Evolutionary conservation across 2,888 invertebrate genomes (phyloP).

Genomic region (Eueremaeus valkanovi): DNA sequence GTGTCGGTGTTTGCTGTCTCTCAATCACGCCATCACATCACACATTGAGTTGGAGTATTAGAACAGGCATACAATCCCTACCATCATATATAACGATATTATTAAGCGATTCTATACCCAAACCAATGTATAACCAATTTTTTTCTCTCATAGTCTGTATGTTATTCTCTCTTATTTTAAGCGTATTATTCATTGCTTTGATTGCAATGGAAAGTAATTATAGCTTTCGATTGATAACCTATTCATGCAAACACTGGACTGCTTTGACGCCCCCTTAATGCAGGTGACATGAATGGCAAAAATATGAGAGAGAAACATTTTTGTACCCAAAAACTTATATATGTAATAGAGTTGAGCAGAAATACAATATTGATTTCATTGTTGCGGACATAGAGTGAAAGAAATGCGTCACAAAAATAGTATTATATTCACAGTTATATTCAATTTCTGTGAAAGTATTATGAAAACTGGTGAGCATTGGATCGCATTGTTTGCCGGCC

Average conservation of each 20-base stretch:
- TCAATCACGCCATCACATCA: constrained; percentile 22
- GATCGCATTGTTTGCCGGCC: constrained; percentile 9
- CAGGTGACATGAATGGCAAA: constrained; percentile 27
- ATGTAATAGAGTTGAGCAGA: neutral
- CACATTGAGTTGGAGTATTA: neutral
- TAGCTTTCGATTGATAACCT: constrained; percentile 27
- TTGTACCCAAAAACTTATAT: constrained; percentile 21
- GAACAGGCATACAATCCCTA: constrained; percentile 6
- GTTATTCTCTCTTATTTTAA: constrained; percentile 28
- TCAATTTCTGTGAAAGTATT: constrained; percentile 22
- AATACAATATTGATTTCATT: constrained; percentile 19
- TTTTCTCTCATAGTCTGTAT: neutral
- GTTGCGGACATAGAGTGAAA: neutral
- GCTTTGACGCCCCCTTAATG: constrained; percentile 19
- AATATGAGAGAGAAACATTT: constrained; percentile 11
- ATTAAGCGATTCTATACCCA: constrained; percentile 22
- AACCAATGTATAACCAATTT: neutral
- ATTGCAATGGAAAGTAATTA: constrained; percentile 28
- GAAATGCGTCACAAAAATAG: neutral
- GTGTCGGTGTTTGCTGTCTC: constrained; percentile 17
- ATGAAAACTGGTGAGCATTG: no score
- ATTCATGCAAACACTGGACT: constrained; percentile 9
- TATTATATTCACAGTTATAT: neutral
- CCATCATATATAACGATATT: constrained; percentile 21
- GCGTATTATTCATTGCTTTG: constrained; percentile 25